Percentiles rank a stretch among this genome's conserved stretches.
Evolutionary conservation across 2,797 vertebrate genomes (phyloP).

Genomic region (Glyptemys insculpta): DNA sequence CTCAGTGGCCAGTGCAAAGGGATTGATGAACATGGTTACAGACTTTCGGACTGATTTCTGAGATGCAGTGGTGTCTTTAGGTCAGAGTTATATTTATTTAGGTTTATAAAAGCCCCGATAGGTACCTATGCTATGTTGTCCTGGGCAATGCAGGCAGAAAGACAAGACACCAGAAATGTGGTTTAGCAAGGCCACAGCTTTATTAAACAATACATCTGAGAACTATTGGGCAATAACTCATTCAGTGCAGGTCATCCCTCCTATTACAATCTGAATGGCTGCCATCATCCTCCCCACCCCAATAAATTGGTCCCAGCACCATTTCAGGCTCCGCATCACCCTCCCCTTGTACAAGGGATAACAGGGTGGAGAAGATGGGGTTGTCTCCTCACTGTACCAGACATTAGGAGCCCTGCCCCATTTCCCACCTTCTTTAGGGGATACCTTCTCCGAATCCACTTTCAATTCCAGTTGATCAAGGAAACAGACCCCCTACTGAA

Average conservation of each 20-base stretch:
- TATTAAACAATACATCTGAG: not conserved
- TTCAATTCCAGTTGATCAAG: not conserved
- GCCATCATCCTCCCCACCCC: not conserved
- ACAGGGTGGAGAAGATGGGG: not conserved
- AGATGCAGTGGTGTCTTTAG: not conserved
- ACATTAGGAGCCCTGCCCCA: not conserved
- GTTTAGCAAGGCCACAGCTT: not conserved
- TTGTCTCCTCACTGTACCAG: not conserved
- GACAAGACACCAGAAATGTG: not conserved
- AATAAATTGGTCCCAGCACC: not conserved
- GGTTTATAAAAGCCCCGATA: not conserved
- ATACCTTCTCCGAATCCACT: not conserved
- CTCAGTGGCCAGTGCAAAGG: not conserved
- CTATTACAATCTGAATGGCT: not conserved
- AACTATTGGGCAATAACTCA: not conserved
- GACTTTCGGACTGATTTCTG: not conserved
- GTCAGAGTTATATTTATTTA: not conserved
- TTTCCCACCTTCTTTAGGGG: not conserved
- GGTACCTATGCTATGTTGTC: not conserved
- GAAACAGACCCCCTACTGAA: not conserved
- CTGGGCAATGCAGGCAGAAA: not conserved
- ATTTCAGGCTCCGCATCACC: not conserved
- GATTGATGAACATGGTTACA: not conserved
- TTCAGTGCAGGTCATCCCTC: too few species aligned
- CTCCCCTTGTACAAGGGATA: too few species aligned